Percentiles rank a stretch among this genome's conserved stretches.
Evolutionary conservation across 2,888 invertebrate genomes (phyloP).

Genomic region (Camponotus fellah): DNA sequence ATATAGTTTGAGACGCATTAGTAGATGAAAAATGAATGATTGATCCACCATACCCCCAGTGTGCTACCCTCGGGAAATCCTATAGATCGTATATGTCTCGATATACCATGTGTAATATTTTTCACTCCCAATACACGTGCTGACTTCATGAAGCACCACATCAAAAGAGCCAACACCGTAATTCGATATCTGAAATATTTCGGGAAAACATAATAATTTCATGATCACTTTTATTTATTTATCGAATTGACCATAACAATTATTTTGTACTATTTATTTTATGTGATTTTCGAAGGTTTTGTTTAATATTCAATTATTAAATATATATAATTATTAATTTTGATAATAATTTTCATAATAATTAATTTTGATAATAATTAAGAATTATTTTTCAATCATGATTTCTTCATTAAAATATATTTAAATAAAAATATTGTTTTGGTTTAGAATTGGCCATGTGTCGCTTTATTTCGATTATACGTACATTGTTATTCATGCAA

Average conservation of each 20-base stretch:
- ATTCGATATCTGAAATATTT: constrained; percentile 43
- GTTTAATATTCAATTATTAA: neutral
- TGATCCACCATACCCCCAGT: constrained; percentile 80
- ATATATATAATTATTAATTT: neutral
- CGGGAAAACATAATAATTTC: neutral
- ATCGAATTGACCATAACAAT: neutral
- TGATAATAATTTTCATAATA: no score
- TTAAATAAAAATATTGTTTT: neutral
- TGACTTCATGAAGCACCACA: constrained; percentile 49
- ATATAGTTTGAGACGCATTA: constrained; percentile 50
- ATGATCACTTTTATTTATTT: neutral
- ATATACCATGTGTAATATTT: constrained; percentile 80
- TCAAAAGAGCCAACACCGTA: constrained; percentile 16
- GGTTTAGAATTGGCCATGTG: neutral
- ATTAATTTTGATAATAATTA: neutral
- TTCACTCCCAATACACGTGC: constrained; percentile 73
- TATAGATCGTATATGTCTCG: constrained; percentile 82
- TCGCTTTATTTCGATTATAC: neutral
- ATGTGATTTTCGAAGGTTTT: neutral
- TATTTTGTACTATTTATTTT: neutral
- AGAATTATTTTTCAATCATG: neutral
- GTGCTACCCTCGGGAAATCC: constrained; percentile 82
- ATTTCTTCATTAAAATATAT: neutral
- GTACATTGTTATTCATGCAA: neutral
- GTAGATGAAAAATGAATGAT: constrained; percentile 73